phyloP scores from a whole-genome alignment of 2,797 vertebrate species.

The Fundulus diaphanus region DNA sequence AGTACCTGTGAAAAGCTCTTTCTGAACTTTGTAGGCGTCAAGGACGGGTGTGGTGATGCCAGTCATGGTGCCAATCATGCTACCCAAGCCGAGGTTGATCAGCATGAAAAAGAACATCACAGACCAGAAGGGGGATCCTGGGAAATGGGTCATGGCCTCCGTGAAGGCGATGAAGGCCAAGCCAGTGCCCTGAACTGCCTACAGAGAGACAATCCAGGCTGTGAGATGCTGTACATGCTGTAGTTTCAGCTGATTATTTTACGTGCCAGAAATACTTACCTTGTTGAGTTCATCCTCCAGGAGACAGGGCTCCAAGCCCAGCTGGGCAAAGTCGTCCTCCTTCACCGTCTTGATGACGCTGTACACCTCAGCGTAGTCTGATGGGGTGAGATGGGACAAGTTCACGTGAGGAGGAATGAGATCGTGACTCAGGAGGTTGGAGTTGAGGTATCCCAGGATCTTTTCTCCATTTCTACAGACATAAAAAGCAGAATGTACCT shows the following conservation, averaged over 20 bases:
- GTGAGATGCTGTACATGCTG: background rate
- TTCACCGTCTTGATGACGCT: conserved; percentile 91
- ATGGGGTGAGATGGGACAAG: conserved; percentile 89
- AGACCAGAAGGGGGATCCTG: conserved; percentile 93
- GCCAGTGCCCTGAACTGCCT: conserved; percentile 95
- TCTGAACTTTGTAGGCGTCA: conserved; percentile 94
- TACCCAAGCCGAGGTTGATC: conserved; percentile 94
- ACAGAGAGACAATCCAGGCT: conserved; percentile 34
- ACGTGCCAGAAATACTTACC: conserved; percentile 64
- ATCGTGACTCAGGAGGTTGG: conserved; percentile 87
- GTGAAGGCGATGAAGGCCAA: conserved; percentile 98
- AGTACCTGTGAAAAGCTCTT: conserved; percentile 93
- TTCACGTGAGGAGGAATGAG: conserved; percentile 94
- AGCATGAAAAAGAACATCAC: conserved; percentile 99
- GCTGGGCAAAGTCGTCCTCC: conserved; percentile 84
- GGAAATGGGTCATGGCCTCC: conserved; percentile 97
- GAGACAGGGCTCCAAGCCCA: conserved; percentile 90
- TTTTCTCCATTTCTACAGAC: conserved; percentile 89
- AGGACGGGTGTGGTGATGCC: conserved; percentile 94
- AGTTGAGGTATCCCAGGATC: conserved; percentile 90
- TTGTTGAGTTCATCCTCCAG: conserved; percentile 94
- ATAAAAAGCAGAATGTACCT: conserved; percentile 8
- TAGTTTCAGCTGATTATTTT: background rate
- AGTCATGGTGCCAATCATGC: conserved; percentile 97
- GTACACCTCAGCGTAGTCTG: conserved; percentile 93